Evolutionary conservation across 1,140 invertebrate species (phyloP).

Genomic region (Trissolcus basalis): DNA sequence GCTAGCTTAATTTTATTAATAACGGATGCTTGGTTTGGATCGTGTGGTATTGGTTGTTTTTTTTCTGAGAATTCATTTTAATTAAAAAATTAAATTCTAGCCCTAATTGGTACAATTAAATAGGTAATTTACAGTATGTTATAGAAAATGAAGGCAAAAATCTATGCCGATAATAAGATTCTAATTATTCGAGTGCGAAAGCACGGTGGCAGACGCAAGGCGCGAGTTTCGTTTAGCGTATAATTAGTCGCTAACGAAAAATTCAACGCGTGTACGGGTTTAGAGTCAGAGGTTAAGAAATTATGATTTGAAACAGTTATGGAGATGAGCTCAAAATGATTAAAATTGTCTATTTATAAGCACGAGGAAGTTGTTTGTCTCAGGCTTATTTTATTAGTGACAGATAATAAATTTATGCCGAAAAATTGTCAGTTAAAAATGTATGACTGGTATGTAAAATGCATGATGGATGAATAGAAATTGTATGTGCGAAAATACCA

Average conservation of each 20-base stretch:
- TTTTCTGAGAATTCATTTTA: background rate
- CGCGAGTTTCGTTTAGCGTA: constrained; percentile 13
- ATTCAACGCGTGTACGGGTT: constrained; percentile 10
- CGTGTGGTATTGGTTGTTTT: constrained; percentile 1
- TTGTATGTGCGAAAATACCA: too few relatives aligned
- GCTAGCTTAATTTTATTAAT: constrained; percentile 6
- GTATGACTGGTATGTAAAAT: constrained; percentile 1
- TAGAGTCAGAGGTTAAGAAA: constrained; percentile 27
- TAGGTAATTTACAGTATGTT: constrained; percentile 5
- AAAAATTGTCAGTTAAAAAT: constrained; percentile 5
- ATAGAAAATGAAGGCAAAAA: constrained; percentile 13
- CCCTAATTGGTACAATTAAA: constrained; percentile 61
- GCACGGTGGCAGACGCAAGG: constrained; percentile 5
- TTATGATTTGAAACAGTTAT: constrained; percentile 40
- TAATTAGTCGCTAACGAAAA: constrained; percentile 15
- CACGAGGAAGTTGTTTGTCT: constrained; percentile 24
- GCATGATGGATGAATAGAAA: too few relatives aligned
- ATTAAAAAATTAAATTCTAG: constrained; percentile 56
- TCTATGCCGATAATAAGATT: constrained; percentile 14
- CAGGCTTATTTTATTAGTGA: constrained; percentile 16
- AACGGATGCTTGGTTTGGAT: constrained; percentile 52
- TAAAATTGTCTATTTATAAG: constrained; percentile 30
- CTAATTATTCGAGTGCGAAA: constrained; percentile 19
- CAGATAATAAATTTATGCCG: constrained; percentile 3
- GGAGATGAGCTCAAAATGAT: constrained; percentile 11